These are phyloP conservation scores for Chaetodon trifasciatus DNA, from an alignment of 2,797 vertebrate genomes.

Conservation along the genomic window DNA sequence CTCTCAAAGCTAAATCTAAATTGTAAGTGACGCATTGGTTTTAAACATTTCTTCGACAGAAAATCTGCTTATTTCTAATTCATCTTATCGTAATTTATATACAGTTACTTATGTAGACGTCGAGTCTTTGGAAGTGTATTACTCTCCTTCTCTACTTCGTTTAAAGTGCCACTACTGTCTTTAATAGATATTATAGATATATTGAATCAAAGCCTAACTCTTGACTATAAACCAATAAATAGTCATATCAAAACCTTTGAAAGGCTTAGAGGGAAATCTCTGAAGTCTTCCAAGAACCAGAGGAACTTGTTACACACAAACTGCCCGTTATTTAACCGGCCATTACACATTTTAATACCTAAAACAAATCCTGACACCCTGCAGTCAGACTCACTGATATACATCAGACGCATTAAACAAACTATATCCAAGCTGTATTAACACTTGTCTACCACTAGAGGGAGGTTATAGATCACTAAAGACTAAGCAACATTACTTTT, in stretches of 20 bases:
- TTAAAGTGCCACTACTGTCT: background rate
- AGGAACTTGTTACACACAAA: background rate
- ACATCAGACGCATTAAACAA: background rate
- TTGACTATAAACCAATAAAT: background rate
- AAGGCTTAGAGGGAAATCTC: background rate
- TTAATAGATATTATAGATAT: too few relatives aligned
- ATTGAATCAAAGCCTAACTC: background rate
- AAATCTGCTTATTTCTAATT: background rate
- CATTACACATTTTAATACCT: background rate
- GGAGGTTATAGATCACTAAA: slow-evolving; percentile 48
- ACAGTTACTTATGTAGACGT: background rate
- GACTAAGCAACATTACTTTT: slow-evolving; percentile 1
- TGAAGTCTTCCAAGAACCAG: background rate
- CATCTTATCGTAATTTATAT: background rate
- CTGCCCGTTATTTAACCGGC: background rate
- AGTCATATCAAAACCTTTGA: background rate
- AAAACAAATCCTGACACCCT: slow-evolving; percentile 20
- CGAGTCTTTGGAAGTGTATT: background rate
- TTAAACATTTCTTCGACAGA: background rate
- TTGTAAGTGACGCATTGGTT: background rate
- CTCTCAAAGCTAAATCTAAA: background rate
- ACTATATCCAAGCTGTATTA: slow-evolving; percentile 29
- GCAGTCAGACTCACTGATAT: background rate
- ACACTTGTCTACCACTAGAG: slow-evolving; percentile 63
- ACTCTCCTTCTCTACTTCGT: background rate